Conservation (phyloP, 2,113 vertebrate species). For the Pristiophorus japonicus region DNA sequence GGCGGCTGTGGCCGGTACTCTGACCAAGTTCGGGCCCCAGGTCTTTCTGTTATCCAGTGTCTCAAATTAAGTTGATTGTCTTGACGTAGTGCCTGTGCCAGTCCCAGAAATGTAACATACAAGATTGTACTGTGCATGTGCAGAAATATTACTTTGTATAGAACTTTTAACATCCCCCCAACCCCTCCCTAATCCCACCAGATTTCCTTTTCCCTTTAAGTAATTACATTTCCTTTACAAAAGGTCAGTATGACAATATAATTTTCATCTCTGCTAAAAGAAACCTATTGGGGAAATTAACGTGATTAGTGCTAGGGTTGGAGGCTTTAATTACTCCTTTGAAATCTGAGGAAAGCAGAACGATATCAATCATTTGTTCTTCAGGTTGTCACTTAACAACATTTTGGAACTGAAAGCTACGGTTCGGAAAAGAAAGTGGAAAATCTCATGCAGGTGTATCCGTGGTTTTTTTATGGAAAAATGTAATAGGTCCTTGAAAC, state of each 20-base stretch:
- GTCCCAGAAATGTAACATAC: not conserved
- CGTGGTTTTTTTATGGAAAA: not conserved
- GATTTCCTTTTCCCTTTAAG: not conserved
- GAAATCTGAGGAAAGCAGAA: not conserved
- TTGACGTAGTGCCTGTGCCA: not conserved
- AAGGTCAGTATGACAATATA: not conserved
- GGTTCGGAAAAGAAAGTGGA: not conserved
- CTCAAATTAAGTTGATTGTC: not conserved
- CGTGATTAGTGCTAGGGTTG: not conserved
- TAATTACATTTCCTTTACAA: slow-evolving; percentile 1
- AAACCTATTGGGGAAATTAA: not conserved
- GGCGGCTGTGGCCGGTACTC: no score
- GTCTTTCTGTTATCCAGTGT: not conserved
- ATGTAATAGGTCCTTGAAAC: no score
- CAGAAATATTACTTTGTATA: not conserved
- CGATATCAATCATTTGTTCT: not conserved
- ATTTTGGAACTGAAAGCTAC: not conserved
- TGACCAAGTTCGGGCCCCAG: no score
- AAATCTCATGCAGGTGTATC: not conserved
- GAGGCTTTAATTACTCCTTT: not conserved
- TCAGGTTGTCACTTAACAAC: not conserved
- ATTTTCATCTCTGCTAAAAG: no score
- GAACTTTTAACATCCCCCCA: not conserved
- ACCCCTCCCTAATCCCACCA: not conserved
- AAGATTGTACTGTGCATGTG: not conserved